phyloP scores from a whole-genome alignment of 92 coral and sea anemone genomes.

The Zoanthus sociatus region DNA sequence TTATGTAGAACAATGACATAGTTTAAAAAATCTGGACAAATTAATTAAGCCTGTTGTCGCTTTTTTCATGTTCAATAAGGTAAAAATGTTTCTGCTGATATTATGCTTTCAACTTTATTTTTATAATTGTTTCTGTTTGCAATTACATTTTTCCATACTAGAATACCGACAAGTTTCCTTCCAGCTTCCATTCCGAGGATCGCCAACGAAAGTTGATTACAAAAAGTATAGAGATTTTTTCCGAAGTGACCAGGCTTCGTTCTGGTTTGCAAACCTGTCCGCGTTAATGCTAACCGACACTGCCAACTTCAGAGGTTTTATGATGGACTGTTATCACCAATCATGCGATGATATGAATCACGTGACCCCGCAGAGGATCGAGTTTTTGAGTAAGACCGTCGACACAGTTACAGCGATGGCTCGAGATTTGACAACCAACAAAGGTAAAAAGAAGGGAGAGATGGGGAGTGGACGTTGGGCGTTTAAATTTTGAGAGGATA shows the following conservation, averaged over 20 bases:
- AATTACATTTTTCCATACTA: neutral
- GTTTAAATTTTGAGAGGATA: too few species aligned
- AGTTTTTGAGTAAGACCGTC: constrained; percentile 66
- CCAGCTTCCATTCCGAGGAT: constrained; percentile 47
- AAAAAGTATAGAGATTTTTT: neutral
- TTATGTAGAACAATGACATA: too few species aligned
- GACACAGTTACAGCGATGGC: constrained; percentile 53
- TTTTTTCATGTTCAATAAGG: too few species aligned
- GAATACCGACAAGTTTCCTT: neutral
- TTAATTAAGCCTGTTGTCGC: too few species aligned
- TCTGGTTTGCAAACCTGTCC: constrained; percentile 50
- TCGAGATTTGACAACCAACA: constrained; percentile 30
- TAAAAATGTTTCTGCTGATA: neutral
- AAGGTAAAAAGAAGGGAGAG: neutral
- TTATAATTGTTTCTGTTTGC: neutral
- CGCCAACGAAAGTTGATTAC: neutral
- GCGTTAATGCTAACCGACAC: constrained; percentile 77
- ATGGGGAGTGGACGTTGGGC: too few species aligned
- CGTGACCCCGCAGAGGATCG: constrained; percentile 66
- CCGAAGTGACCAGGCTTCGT: constrained; percentile 69
- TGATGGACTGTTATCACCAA: constrained; percentile 74
- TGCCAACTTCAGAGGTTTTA: constrained; percentile 76
- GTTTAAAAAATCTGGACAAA: too few species aligned
- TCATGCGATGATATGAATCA: constrained; percentile 64
- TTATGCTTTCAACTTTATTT: too few species aligned